Evolutionary conservation across 2,113 vertebrate species (phyloP), one percentile per base, ranked within the genome.

Genomic region (Butorides virescens): DNA sequence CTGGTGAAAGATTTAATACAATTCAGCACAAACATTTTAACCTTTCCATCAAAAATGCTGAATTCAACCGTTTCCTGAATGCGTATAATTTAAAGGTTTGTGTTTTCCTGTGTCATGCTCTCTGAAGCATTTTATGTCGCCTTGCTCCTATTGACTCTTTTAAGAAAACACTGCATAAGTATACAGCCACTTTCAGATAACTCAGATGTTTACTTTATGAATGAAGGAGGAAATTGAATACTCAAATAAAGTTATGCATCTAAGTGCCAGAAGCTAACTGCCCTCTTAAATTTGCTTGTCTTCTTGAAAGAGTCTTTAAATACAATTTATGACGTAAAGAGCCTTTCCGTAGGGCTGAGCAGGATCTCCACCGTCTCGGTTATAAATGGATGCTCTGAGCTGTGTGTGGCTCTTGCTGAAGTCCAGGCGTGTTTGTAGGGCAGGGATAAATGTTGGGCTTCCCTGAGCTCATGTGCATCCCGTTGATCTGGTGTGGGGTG

Each of bases 81-180:
- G 96, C 88, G 86, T 73, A 91, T 93, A 96, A 95, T 97, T 97
- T 93, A 97, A 93, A 98, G 96, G 91, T 70, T 96, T 55, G 91
- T 78, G 84, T 95, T 98, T 98, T 97, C 98, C 97, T 92, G 95
- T 97, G 98, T 98, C 97, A 94, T 80, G 96, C 93, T 97, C 96
- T 42, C 96, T 89, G 90, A 92, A 95, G 97, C 97, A 91, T 97
- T 97, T 98, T 96, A 96, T 86, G 82, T 91, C 80, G 65, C 94
- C 59, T 95, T 78, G 93, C 91, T 96, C 95, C 80, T 87, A 90
- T 96, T 79, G 90, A 78, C 95, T 93, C 95, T 42, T 90, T 89
- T 97, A 95, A 73, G 94, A 97, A 97, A 98, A 98, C 97, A 98
- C 77, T 56, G 89, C 50, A 5, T 20, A 73, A 88, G 72, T 63